Evolutionary conservation across 2,797 vertebrate genomes (phyloP).

Genomic region (Moxostoma hubbsi): DNA sequence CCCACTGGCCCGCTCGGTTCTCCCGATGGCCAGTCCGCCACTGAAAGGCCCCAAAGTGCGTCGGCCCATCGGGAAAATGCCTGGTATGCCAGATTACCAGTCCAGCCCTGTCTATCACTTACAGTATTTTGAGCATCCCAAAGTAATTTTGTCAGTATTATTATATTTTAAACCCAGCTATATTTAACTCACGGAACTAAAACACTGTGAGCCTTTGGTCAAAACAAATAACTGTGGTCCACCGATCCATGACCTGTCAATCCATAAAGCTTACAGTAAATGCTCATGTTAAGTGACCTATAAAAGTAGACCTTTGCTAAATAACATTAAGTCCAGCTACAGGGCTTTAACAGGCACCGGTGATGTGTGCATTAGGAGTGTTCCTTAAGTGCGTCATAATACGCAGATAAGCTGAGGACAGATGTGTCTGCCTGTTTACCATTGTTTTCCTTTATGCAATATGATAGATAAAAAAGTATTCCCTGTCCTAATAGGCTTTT

Average conservation of each 20-base stretch:
- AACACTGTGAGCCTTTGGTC: background rate
- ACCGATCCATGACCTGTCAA: slow-evolving; percentile 26
- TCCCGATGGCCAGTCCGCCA: too few species aligned
- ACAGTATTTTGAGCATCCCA: too few species aligned
- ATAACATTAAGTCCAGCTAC: slow-evolving; percentile 44
- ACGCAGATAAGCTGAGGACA: slow-evolving; percentile 67
- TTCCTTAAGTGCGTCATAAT: slow-evolving; percentile 62
- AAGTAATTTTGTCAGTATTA: background rate
- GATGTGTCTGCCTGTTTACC: slow-evolving; percentile 74
- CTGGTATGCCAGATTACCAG: too few species aligned
- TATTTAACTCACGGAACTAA: background rate
- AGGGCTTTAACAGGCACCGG: slow-evolving; percentile 49
- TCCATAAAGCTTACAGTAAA: slow-evolving; percentile 47
- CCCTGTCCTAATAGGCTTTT: slow-evolving; percentile 69
- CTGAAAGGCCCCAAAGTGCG: too few species aligned
- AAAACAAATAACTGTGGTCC: slow-evolving; percentile 7
- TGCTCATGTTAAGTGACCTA: slow-evolving; percentile 33
- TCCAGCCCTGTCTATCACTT: too few species aligned
- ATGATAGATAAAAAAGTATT: slow-evolving; percentile 66
- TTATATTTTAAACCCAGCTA: background rate
- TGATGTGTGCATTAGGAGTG: slow-evolving; percentile 59
- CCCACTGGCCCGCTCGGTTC: too few species aligned
- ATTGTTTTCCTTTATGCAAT: slow-evolving; percentile 68
- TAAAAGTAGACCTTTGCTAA: slow-evolving; percentile 31
- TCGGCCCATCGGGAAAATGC: too few species aligned